These are phyloP conservation scores for Glyptemys insculpta DNA, from an alignment of 2,797 vertebrate genomes.

Conservation along the genomic window DNA sequence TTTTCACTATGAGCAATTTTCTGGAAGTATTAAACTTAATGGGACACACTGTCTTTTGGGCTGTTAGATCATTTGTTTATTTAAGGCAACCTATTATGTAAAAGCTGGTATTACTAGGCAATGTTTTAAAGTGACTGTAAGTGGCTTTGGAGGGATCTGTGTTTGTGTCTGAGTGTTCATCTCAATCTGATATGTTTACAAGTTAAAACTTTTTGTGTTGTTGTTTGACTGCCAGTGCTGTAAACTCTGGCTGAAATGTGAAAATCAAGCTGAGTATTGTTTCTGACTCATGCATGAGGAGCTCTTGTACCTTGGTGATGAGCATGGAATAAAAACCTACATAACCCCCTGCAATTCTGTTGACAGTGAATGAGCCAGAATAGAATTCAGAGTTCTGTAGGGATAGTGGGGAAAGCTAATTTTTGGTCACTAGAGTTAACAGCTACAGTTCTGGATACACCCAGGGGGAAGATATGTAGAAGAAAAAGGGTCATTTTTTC, in stretches of 20 bases:
- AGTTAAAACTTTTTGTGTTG: not conserved
- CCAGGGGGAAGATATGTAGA: no score
- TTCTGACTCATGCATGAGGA: not conserved
- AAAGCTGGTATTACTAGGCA: not conserved
- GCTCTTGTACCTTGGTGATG: not conserved
- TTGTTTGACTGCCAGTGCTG: not conserved
- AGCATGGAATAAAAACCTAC: not conserved
- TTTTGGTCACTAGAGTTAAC: not conserved
- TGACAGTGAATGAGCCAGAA: not conserved
- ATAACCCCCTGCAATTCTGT: not conserved
- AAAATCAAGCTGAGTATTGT: not conserved
- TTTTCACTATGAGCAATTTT: not conserved
- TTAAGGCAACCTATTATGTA: not conserved
- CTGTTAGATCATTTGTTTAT: not conserved
- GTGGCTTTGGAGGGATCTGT: not conserved
- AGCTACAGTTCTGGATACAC: not conserved
- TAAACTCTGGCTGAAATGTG: conserved; percentile 1
- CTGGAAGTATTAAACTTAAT: not conserved
- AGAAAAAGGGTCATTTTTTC: not conserved
- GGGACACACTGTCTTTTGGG: not conserved
- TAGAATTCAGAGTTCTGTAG: not conserved
- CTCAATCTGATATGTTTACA: not conserved
- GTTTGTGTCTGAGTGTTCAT: not conserved
- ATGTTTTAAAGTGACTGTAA: conserved; percentile 3
- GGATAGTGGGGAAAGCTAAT: not conserved